Evolutionary conservation across 35 echinoderm and acorn worm species (phyloP).

Genomic region (Lytechinus pictus): DNA sequence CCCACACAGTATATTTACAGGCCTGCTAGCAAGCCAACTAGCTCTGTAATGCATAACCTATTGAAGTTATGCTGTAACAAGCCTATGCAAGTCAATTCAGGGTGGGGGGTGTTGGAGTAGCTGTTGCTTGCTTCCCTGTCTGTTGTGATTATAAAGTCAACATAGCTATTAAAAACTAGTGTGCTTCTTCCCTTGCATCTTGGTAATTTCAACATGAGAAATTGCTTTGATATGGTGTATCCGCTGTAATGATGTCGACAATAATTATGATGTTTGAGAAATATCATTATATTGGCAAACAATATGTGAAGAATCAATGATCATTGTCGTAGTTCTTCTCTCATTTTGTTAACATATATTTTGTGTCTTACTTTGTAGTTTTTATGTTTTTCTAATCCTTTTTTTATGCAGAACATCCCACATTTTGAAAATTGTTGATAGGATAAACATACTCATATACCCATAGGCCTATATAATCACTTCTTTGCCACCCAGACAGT

Average conservation of each 20-base stretch:
- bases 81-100: background rate
- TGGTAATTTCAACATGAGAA: background rate
- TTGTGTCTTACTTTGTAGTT: background rate
- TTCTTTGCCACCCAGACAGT: background rate
- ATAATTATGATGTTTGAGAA: background rate
- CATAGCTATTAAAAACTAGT: no score
- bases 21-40: background rate
- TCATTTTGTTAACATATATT: background rate
- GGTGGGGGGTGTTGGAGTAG: background rate
- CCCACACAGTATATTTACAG: background rate
- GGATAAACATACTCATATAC: background rate
- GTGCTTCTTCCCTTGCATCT: no score
- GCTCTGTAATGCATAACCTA: slow-evolving; percentile 11
- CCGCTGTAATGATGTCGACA: background rate
- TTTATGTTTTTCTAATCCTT: no score
- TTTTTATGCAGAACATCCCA: background rate
- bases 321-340: background rate
- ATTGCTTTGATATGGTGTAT: background rate
- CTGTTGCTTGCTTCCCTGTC: background rate
- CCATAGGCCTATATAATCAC: no score
- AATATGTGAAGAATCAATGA: background rate
- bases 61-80: background rate
- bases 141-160: background rate
- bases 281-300: background rate
- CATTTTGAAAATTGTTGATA: background rate